Conservation (phyloP, 1,140 invertebrate species). For the Drosophila nigrodunni region DNA sequence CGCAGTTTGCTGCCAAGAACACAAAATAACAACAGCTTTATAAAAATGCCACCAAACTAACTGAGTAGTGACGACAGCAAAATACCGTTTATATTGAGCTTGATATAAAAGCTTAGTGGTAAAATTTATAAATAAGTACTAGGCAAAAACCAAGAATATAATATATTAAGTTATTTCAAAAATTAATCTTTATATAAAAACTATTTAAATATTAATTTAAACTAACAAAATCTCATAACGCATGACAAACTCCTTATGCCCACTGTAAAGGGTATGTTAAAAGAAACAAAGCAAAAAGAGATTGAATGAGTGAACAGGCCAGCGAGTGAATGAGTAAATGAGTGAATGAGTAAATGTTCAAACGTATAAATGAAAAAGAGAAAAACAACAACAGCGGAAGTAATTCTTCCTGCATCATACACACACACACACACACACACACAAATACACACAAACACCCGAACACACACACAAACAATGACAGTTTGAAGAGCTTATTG, state of each 20-base stretch:
- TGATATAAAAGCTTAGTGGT: too few relatives aligned
- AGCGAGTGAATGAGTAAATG: slow-evolving; percentile 52
- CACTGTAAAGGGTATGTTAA: slow-evolving; percentile 13
- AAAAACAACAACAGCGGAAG: slow-evolving; percentile 76
- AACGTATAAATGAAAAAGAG: slow-evolving; percentile 70
- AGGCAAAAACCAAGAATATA: too few relatives aligned
- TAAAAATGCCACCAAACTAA: slow-evolving; percentile 12
- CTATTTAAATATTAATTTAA: too few relatives aligned
- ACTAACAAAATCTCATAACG: too few relatives aligned
- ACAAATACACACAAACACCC: slow-evolving; percentile 30
- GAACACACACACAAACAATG: slow-evolving; percentile 27
- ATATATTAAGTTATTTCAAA: too few relatives aligned
- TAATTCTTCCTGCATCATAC: slow-evolving; percentile 75
- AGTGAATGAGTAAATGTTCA: slow-evolving; percentile 74
- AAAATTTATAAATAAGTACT: too few relatives aligned
- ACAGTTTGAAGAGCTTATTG: slow-evolving; percentile 71
- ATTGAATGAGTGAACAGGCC: slow-evolving; percentile 54
- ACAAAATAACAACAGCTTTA: slow-evolving; percentile 47
- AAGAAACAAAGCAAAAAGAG: slow-evolving; percentile 37
- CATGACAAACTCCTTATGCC: not conserved
- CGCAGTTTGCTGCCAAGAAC: slow-evolving; percentile 70
- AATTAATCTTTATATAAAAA: too few relatives aligned
- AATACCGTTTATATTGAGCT: slow-evolving; percentile 6
- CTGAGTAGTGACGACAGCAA: slow-evolving; percentile 10
- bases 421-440: slow-evolving; percentile 30